These are phyloP conservation scores for Tor tambroides DNA, from an alignment of 2,113 vertebrate species.

Conservation along the genomic window DNA sequence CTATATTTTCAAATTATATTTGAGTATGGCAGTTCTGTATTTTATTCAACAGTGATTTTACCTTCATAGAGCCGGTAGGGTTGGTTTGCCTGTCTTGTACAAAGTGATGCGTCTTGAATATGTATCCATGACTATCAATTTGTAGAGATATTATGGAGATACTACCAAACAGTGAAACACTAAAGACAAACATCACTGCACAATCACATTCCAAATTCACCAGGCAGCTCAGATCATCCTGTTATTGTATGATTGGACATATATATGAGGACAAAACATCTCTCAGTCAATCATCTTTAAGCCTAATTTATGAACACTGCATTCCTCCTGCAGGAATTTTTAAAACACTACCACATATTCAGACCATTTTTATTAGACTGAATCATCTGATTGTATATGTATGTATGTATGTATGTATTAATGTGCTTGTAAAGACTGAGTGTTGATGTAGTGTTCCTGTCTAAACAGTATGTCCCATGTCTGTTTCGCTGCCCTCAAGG, in stretches of 20 bases:
- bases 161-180: neutral
- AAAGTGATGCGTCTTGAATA: too few species aligned
- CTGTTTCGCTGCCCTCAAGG: slow-evolving; percentile 11
- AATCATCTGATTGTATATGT: neutral
- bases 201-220: neutral
- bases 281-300: neutral
- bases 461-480: neutral
- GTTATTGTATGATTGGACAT: neutral
- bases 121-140: too few species aligned
- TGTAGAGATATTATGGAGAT: neutral
- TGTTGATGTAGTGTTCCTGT: slow-evolving; percentile 6
- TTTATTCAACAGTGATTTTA: too few species aligned
- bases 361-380: neutral
- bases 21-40: too few species aligned
- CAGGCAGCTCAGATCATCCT: neutral
- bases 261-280: neutral
- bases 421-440: neutral
- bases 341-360: neutral
- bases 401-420: too few species aligned
- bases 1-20: too few species aligned
- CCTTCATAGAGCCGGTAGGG: too few species aligned
- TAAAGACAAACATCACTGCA: neutral
- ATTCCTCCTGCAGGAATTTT: neutral
- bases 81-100: too few species aligned
- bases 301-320: neutral